These are phyloP conservation scores for Otolemur garnettii DNA, from an alignment of 2,113 vertebrate species.

Conservation along the genomic window DNA sequence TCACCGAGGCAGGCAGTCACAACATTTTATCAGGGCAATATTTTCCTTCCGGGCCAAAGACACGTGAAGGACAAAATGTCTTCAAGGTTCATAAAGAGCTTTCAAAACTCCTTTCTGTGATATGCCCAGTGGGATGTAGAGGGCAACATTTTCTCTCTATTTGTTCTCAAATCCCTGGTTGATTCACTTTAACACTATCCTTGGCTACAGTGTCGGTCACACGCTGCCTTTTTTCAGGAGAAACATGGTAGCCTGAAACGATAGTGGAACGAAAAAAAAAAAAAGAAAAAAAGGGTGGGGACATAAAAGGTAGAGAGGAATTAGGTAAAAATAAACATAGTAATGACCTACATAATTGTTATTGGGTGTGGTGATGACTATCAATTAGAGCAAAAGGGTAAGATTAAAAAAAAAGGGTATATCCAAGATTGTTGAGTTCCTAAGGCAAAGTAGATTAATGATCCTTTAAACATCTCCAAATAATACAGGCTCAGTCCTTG, in stretches of 20 bases:
- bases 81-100: slow-evolving; percentile 26
- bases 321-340: background rate
- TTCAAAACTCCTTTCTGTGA: slow-evolving; percentile 13
- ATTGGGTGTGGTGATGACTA: background rate
- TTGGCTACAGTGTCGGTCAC: background rate
- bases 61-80: background rate
- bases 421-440: background rate
- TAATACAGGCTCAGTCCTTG: background rate
- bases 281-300: background rate
- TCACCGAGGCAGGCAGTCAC: background rate
- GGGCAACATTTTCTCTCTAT: background rate
- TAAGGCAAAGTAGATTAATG: background rate
- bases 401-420: background rate
- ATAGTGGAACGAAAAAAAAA: background rate
- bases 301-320: background rate
- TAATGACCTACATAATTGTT: background rate
- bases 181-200: background rate
- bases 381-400: background rate
- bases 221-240: background rate
- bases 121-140: background rate
- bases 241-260: background rate
- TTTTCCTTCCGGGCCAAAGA: background rate
- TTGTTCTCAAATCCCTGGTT: slow-evolving; percentile 24
- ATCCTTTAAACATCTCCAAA: background rate
- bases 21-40: background rate